phyloP scores from a whole-genome alignment of 2,888 invertebrate genomes.

The Zelleria hepariella region DNA sequence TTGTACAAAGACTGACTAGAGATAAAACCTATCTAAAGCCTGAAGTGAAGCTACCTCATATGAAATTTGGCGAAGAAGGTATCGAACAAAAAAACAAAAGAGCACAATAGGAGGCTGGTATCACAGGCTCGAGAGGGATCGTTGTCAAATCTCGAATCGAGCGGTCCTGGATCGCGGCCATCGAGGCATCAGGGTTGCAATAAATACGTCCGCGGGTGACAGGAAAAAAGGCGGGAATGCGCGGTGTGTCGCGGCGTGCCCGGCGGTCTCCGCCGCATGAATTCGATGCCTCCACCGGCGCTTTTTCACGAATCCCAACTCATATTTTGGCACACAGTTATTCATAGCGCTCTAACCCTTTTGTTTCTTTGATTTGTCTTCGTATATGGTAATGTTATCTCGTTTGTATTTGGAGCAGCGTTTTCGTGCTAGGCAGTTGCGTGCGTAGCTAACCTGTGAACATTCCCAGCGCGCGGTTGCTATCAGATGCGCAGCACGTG shows the following conservation, averaged over 20 bases:
- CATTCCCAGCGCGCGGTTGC: constrained; percentile 30
- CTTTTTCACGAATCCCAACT: constrained; percentile 41
- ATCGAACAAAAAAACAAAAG: constrained; percentile 38
- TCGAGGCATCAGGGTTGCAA: constrained; percentile 49
- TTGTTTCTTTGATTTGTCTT: constrained; percentile 13
- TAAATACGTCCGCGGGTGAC: constrained; percentile 53
- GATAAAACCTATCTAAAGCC: no score
- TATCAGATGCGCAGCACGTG: constrained; percentile 61
- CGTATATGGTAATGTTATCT: constrained; percentile 11
- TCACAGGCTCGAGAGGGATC: constrained; percentile 43
- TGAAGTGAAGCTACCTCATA: constrained; percentile 39
- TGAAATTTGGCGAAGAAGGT: constrained; percentile 43
- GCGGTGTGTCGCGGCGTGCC: constrained; percentile 32
- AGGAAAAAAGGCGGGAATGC: constrained; percentile 60
- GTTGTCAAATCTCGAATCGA: constrained; percentile 57
- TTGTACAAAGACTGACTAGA: background rate
- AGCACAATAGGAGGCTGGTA: constrained; percentile 50
- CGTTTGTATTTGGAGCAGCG: background rate
- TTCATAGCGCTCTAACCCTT: constrained; percentile 15
- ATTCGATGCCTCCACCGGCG: constrained; percentile 22
- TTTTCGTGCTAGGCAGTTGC: constrained; percentile 10
- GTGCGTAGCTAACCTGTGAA: constrained; percentile 20
- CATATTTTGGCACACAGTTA: constrained; percentile 34
- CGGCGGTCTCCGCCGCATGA: constrained; percentile 43
- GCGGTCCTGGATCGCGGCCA: constrained; percentile 25